Conservation (phyloP, 2,113 vertebrate species). For the Thomomys bottae region DNA sequence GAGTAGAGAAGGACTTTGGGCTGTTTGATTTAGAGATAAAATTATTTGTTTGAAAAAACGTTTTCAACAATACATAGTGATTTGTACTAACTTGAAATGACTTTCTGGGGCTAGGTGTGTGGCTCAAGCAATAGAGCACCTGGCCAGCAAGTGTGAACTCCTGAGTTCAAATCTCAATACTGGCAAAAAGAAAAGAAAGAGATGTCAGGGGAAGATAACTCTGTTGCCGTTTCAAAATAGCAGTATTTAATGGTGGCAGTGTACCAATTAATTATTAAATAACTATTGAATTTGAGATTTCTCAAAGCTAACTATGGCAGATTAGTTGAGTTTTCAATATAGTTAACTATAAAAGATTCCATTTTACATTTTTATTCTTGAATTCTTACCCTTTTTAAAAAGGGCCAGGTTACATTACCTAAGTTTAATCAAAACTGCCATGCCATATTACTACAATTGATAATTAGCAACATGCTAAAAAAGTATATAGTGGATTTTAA, state of each 20-base stretch:
- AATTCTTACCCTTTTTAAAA: slow-evolving; percentile 27
- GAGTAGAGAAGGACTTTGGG: background rate
- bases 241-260: background rate
- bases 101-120: too few species aligned
- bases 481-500: background rate
- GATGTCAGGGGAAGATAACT: background rate
- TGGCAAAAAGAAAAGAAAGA: too few species aligned
- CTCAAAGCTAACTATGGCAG: background rate
- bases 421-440: background rate
- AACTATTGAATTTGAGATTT: slow-evolving; percentile 47
- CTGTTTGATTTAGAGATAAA: slow-evolving; percentile 9
- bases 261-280: background rate
- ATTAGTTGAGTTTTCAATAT: background rate
- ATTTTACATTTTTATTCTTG: background rate
- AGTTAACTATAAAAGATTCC: background rate
- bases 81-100: background rate
- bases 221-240: slow-evolving; percentile 31
- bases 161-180: too few species aligned
- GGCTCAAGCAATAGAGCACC: too few species aligned
- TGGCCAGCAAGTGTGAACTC: too few species aligned
- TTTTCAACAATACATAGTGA: background rate
- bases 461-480: background rate
- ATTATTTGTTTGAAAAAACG: slow-evolving; percentile 21
- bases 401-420: slow-evolving; percentile 26
- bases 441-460: background rate